Evolutionary conservation across 2,113 vertebrate genomes (phyloP).

Genomic region (Daphoenositta chrysoptera): DNA sequence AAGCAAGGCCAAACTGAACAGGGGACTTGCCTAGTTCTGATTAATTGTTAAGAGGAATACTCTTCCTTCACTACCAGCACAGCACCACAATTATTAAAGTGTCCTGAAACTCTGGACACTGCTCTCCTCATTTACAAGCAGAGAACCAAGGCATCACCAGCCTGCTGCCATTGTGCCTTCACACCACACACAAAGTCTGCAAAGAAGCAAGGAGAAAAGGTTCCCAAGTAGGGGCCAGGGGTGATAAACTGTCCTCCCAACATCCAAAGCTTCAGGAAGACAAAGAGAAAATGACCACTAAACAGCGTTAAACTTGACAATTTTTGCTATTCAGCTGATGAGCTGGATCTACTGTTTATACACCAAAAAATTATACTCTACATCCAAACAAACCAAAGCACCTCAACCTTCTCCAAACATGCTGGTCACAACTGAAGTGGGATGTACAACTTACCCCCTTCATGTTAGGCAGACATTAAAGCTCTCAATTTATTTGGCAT

Average conservation of each 20-base stretch:
- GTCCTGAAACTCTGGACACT: background rate
- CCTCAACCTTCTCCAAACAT: background rate
- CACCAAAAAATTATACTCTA: background rate
- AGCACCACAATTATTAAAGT: background rate
- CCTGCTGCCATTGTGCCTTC: background rate
- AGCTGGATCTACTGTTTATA: background rate
- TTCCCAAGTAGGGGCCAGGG: background rate
- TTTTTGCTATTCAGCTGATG: background rate
- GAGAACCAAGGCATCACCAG: background rate
- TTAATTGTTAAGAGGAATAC: background rate
- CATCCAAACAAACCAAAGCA: background rate
- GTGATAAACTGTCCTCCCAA: background rate
- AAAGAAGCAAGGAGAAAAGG: background rate
- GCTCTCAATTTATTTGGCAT: background rate
- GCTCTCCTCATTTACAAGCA: background rate
- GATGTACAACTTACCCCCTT: background rate
- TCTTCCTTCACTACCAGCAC: background rate
- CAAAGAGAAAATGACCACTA: background rate
- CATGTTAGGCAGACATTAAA: background rate
- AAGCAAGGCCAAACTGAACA: background rate
- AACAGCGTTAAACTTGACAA: background rate
- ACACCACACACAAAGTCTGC: background rate
- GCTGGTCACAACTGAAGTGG: background rate
- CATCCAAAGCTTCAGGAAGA: background rate
- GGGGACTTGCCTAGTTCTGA: background rate